Evolutionary conservation across 2,888 invertebrate species (phyloP), one percentile per base, ranked within the genome.

Genomic region (Parapristionchus giblindavisi): DNA sequence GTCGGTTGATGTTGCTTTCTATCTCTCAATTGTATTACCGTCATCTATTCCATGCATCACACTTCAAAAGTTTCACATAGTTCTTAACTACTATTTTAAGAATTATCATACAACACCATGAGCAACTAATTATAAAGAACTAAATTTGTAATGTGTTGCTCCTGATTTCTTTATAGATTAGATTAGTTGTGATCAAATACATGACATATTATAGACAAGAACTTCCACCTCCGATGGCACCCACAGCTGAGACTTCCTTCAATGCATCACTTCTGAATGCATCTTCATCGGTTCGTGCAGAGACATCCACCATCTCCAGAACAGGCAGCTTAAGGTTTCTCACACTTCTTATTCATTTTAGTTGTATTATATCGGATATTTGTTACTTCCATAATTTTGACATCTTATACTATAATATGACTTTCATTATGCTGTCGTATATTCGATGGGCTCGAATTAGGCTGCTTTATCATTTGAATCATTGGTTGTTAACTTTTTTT

Each of bases 241-340:
- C 54, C 11, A 29, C 70, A 3, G 54, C 27, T 4, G 70, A 70
- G 24, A 70, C 70, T 8, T 70, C 70, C 14, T 70, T 70, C 70
- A 66, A 66, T 51, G 27, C 32, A 24, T 66, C 66, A 2, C 14
- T 51, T 2, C 70, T 70, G 32, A 70, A 54, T 38, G 36, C 52
- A 36, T 70, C 70, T n/a, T n/a, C n/a, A n/a, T n/a, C n/a, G n/a
- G n/a, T 54, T 70, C 70, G 8, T 36, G 52, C 54, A 70, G 70
- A 24, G 70, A 70, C 0, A 38, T 56, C 54, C 4, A 38, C 54
- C 38, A 40, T 70, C 14, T 70, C 70, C 8, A 52, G 70, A 54
- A 29, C 70, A 3, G 70, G 70, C 24, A 70, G 70, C 54, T 70
- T 70, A 36, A 52, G 70, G 70, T 60, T 27, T 60, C 11, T 60